Evolutionary conservation across 2,113 vertebrate species (phyloP).

Genomic region (Canis aureus): DNA sequence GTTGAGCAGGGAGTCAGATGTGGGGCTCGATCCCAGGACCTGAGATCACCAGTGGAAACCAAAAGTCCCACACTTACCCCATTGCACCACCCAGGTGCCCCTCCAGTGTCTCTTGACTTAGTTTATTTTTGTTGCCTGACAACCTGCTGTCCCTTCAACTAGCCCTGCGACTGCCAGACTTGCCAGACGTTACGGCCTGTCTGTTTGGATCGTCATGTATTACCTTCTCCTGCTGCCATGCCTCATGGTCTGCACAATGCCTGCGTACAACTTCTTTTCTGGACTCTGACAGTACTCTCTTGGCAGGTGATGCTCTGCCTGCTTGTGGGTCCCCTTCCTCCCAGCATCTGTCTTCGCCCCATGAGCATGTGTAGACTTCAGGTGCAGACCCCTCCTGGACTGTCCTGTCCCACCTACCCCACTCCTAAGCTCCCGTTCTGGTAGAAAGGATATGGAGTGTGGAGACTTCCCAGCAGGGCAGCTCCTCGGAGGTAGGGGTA

Average conservation of each 20-base stretch:
- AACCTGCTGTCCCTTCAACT: neutral
- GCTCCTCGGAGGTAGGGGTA: neutral
- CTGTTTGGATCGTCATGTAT: neutral
- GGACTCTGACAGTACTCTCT: neutral
- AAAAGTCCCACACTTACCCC: neutral
- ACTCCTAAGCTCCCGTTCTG: neutral
- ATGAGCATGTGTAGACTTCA: neutral
- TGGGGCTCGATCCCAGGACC: neutral
- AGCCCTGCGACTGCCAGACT: no score
- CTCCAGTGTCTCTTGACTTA: neutral
- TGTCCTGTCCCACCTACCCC: neutral
- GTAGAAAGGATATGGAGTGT: neutral
- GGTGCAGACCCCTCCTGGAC: neutral
- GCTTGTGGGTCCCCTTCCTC: neutral
- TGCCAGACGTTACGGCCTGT: no score
- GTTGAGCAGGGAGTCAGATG: neutral
- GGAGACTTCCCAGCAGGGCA: neutral
- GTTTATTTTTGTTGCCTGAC: neutral
- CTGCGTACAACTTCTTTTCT: neutral
- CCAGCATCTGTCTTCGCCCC: neutral
- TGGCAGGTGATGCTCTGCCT: neutral
- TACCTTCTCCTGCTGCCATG: neutral
- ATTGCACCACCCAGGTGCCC: neutral
- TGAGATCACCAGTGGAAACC: neutral
- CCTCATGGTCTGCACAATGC: neutral